phyloP scores from a whole-genome alignment of 2,888 invertebrate species.

The Caenorhabditis macrosperma region DNA sequence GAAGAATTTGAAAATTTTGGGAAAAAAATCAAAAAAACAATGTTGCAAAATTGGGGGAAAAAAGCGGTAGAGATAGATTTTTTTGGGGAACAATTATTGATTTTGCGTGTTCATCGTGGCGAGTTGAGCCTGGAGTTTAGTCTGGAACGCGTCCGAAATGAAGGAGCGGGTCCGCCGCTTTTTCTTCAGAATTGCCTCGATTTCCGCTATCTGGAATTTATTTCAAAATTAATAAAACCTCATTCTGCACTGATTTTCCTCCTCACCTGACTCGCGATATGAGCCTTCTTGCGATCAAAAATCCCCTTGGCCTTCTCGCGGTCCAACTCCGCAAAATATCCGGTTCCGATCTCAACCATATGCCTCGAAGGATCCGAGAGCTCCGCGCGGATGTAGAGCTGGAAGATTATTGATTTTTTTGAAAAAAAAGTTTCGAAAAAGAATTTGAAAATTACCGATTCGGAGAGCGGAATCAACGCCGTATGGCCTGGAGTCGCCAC shows the following conservation, averaged over 20 bases:
- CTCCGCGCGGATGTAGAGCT: constrained; percentile 95
- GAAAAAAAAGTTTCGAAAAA: neutral
- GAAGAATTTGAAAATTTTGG: neutral
- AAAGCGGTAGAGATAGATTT: neutral
- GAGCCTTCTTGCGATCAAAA: constrained; percentile 92
- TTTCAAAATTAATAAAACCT: neutral
- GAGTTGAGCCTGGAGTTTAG: constrained; percentile 65
- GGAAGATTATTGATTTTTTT: constrained; percentile 55
- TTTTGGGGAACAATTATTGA: constrained; percentile 3
- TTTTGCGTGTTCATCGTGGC: constrained; percentile 43
- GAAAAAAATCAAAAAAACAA: neutral
- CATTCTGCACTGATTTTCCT: neutral
- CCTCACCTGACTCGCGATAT: constrained; percentile 90
- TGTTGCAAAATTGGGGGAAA: neutral
- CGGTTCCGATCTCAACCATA: constrained; percentile 95
- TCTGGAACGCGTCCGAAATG: constrained; percentile 64
- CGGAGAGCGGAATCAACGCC: constrained; percentile 92
- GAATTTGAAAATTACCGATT: constrained; percentile 84
- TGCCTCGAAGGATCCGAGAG: constrained; percentile 90
- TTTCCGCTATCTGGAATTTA: constrained; percentile 72
- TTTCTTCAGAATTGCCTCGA: constrained; percentile 63
- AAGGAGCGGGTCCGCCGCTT: constrained; percentile 63
- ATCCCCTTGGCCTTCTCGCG: constrained; percentile 90
- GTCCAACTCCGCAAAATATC: constrained; percentile 94
- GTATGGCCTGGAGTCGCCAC: constrained; percentile 49